Percentiles rank a stretch among this genome's conserved stretches.
Evolutionary conservation across 2,888 invertebrate genomes (phyloP).

Genomic region (Epistrophe eligans): DNA sequence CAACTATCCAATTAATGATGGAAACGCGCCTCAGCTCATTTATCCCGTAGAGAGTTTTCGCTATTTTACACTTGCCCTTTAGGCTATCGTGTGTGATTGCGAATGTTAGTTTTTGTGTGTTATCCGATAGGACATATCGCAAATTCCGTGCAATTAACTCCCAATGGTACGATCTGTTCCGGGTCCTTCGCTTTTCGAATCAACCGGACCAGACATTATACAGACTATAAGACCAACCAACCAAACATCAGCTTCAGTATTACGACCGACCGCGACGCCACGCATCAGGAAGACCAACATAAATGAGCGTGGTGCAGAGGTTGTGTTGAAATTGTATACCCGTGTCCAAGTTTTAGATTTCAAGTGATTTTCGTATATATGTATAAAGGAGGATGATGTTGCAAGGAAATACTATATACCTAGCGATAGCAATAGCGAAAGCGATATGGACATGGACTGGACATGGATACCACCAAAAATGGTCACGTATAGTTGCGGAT

Average conservation of each 20-base stretch:
- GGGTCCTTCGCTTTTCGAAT: slow-evolving; percentile 33
- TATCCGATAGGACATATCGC: slow-evolving; percentile 67
- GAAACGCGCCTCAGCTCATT: slow-evolving; percentile 42
- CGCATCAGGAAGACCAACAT: slow-evolving; percentile 42
- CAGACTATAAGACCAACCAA: not conserved
- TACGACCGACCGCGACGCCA: slow-evolving; percentile 20
- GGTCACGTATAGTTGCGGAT: slow-evolving; percentile 56
- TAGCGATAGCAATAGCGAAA: not conserved
- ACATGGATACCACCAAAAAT: slow-evolving; percentile 41
- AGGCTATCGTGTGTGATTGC: slow-evolving; percentile 14
- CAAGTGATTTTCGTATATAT: slow-evolving; percentile 56
- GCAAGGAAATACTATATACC: not conserved
- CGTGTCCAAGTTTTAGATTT: slow-evolving; percentile 64
- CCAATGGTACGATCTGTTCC: slow-evolving; percentile 37
- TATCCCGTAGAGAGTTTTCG: slow-evolving; percentile 11
- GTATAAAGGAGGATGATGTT: slow-evolving; percentile 37
- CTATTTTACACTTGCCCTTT: slow-evolving; percentile 18
- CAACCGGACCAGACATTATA: not conserved
- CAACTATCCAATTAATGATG: slow-evolving; percentile 63
- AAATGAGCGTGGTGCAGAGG: slow-evolving; percentile 26
- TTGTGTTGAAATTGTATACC: slow-evolving; percentile 55
- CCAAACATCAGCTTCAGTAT: not conserved
- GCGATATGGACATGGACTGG: not conserved
- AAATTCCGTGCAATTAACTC: slow-evolving; percentile 72
- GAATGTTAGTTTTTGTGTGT: slow-evolving; percentile 7